These are phyloP conservation scores for Sesia apiformis DNA, from an alignment of 2,888 invertebrate genomes.

Conservation along the genomic window DNA sequence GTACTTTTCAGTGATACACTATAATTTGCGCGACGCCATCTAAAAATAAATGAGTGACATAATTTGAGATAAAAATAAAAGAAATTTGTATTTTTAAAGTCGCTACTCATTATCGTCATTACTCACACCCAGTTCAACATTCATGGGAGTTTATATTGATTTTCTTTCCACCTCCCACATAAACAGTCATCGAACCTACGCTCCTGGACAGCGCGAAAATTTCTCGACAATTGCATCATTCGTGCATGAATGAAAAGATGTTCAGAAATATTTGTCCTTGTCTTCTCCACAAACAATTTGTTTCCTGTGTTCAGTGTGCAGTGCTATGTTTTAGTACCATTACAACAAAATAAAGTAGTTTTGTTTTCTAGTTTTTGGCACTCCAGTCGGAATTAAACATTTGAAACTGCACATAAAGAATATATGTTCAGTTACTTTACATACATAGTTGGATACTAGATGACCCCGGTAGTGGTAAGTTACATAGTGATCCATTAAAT, in stretches of 20 bases:
- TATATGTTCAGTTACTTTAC: no score
- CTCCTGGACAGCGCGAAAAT: no score
- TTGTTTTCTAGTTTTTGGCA: no score
- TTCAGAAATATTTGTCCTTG: not conserved
- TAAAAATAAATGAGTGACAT: not conserved
- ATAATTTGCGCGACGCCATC: not conserved
- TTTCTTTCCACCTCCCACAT: not conserved
- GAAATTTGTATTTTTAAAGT: not conserved
- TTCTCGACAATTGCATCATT: not conserved
- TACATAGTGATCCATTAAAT: no score
- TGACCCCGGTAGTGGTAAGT: no score
- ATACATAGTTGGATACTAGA: no score
- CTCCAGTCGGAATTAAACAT: no score
- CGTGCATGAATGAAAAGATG: not conserved
- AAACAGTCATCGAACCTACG: no score
- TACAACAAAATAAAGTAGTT: no score
- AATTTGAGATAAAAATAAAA: not conserved
- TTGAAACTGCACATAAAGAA: no score
- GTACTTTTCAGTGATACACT: not conserved
- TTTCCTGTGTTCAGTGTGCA: not conserved
- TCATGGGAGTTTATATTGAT: not conserved
- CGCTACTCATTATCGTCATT: no score
- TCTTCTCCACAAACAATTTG: not conserved
- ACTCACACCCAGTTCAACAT: not conserved
- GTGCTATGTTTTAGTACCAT: no score